Evolutionary conservation across 2,888 invertebrate genomes (phyloP), one percentile per base, ranked within the genome.

Genomic region (Callinectes sapidus): DNA sequence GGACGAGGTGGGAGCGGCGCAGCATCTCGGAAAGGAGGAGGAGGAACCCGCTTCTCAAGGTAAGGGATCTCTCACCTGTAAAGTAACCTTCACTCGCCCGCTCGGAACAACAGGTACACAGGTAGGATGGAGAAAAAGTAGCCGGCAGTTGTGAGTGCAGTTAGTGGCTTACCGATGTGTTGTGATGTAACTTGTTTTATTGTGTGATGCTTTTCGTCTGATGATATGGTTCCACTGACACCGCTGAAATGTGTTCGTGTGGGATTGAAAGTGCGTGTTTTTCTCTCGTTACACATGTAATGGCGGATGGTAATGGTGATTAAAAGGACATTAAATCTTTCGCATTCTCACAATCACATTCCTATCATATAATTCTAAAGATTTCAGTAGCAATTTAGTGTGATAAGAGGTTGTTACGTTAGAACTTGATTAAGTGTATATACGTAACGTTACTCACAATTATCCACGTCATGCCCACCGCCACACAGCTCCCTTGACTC

Each of bases 31-130:
- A 18, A 32, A 32, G 81, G 35, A 18, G 35, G 35, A 18, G 35
- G 23, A 81, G 81, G 32, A 35, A 81, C 32, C 13, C 35, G 32
- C 81, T n/a, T 32, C 35, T 23, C 35, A 81, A 81, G 81, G 81
- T 81, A 81, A 81, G 35, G 35, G 28, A 71, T 71, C n/a, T 71
- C 28, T 81, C 81, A 81, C 81, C 81, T 32, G 81, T 81, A 81
- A 81, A 35, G 10, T 35, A 32, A 81, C 81, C 81, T 81, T 32
- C 35, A 81, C 81, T 81, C 35, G 81, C 32, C 81, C 35, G 32
- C 81, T 81, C 32, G 32, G 32, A 32, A 81, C 35, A 81, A 81
- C 81, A 81, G 81, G 32, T 81, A 81, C 3, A n/a, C 81, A 16
- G 35, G 81, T 1, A 32, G 81, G 32, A 13, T 28, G 10, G 28